Conservation (phyloP, 2,797 vertebrate species). For the Lates japonicus region DNA sequence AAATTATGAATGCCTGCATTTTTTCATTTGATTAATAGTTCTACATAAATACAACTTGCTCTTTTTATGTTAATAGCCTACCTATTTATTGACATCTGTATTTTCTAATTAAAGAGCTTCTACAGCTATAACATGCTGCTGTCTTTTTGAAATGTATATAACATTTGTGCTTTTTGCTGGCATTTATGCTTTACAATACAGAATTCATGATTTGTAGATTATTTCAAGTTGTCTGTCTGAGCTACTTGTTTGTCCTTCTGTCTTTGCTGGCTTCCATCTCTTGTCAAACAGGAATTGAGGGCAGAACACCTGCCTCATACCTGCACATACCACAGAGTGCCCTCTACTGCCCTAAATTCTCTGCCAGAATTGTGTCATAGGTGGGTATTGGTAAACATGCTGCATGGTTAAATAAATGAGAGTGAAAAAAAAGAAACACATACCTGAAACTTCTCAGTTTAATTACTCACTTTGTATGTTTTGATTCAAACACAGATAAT, state of each 20-base stretch:
- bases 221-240: conserved; percentile 55
- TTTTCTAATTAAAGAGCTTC: not conserved
- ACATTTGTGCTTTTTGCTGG: conserved; percentile 42
- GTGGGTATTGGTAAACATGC: conserved; percentile 70
- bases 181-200: conserved; percentile 34
- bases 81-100: not conserved
- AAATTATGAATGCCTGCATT: not conserved
- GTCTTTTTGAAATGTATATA: conserved; percentile 2
- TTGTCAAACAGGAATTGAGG: conserved; percentile 67
- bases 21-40: not conserved
- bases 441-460: conserved; percentile 25
- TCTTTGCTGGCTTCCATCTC: conserved; percentile 65
- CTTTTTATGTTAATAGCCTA: not conserved
- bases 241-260: conserved; percentile 65
- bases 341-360: conserved; percentile 63
- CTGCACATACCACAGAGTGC: conserved; percentile 63
- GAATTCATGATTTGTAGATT: conserved; percentile 20
- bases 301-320: conserved; percentile 59
- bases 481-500: conserved; percentile 26
- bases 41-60: not conserved
- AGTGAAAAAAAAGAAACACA: not conserved
- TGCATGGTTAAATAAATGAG: conserved; percentile 47
- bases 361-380: conserved; percentile 60
- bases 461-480: conserved; percentile 26
- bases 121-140: conserved; percentile 4